phyloP scores from a whole-genome alignment of 2,888 invertebrate species.

The Morpho deidamia region DNA sequence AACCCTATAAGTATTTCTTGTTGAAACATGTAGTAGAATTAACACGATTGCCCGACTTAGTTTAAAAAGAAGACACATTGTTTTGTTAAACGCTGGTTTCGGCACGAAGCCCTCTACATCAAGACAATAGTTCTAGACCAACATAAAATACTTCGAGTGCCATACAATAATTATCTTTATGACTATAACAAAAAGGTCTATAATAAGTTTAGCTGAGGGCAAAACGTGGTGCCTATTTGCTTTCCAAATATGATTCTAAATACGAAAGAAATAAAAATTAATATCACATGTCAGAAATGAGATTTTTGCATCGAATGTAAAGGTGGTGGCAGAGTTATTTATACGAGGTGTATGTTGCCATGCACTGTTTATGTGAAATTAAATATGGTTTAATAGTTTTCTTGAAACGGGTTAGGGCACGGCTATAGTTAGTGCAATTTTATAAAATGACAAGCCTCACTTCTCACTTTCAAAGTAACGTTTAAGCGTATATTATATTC shows the following conservation, averaged over 20 bases:
- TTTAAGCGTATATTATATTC: neutral
- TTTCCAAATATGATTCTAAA: slow-evolving; percentile 46
- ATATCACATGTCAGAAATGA: slow-evolving; percentile 34
- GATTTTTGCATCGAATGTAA: slow-evolving; percentile 47
- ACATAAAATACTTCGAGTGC: slow-evolving; percentile 34
- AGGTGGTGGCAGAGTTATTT: slow-evolving; percentile 48
- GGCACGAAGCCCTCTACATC: slow-evolving; percentile 69
- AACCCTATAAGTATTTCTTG: neutral
- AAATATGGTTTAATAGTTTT: slow-evolving; percentile 71
- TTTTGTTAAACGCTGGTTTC: slow-evolving; percentile 69
- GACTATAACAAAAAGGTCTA: slow-evolving; percentile 33
- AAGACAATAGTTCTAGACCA: slow-evolving; percentile 50
- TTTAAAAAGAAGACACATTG: slow-evolving; percentile 67
- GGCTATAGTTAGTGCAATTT: slow-evolving; percentile 44
- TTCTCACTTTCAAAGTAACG: slow-evolving; percentile 5
- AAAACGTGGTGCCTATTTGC: slow-evolving; percentile 25
- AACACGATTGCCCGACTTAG: slow-evolving; percentile 54
- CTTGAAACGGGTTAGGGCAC: slow-evolving; percentile 51
- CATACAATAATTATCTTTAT: slow-evolving; percentile 37
- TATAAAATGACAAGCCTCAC: slow-evolving; percentile 14
- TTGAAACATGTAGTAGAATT: slow-evolving; percentile 39
- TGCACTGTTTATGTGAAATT: slow-evolving; percentile 66
- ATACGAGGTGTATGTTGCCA: slow-evolving; percentile 59
- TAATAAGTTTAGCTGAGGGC: slow-evolving; percentile 22
- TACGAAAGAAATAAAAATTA: slow-evolving; percentile 39